Conservation (phyloP, 2,113 vertebrate genomes). For the Heterotis niloticus region DNA sequence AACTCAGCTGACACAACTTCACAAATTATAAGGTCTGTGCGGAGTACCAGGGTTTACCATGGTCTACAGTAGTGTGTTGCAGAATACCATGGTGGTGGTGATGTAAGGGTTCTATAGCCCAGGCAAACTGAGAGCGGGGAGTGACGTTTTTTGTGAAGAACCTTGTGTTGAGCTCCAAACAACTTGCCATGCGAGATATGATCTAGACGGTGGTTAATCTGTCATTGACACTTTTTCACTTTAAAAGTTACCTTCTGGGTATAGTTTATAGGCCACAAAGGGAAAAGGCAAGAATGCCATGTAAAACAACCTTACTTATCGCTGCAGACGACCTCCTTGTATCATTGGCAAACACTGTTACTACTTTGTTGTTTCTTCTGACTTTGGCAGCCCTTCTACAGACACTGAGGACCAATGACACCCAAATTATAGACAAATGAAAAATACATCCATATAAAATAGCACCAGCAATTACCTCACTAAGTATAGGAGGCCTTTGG, state of each 20-base stretch:
- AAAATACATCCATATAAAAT: constrained; percentile 57
- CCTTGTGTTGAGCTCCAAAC: not conserved
- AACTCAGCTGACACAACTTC: not conserved
- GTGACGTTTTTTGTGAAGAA: too few species aligned
- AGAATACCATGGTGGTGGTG: not conserved
- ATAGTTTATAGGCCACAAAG: not conserved
- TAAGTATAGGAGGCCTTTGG: constrained; percentile 58
- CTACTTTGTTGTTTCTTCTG: constrained; percentile 46
- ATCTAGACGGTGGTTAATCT: not conserved
- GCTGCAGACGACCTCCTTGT: not conserved
- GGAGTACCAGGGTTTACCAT: not conserved
- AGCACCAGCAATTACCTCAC: constrained; percentile 59
- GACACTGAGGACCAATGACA: constrained; percentile 46
- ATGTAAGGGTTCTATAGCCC: not conserved
- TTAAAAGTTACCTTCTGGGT: not conserved
- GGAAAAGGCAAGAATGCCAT: not conserved
- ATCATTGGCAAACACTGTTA: constrained; percentile 9
- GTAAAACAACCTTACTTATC: not conserved
- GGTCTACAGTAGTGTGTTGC: not conserved
- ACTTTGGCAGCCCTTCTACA: constrained; percentile 45
- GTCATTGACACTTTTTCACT: not conserved
- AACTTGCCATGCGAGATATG: not conserved
- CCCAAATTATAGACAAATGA: constrained; percentile 64
- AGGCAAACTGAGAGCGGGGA: not conserved
- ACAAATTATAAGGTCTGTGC: not conserved